Percentiles rank a stretch among this genome's conserved stretches.
Conservation (phyloP, 2,888 invertebrate species). For the Coelopa pilipes region DNA sequence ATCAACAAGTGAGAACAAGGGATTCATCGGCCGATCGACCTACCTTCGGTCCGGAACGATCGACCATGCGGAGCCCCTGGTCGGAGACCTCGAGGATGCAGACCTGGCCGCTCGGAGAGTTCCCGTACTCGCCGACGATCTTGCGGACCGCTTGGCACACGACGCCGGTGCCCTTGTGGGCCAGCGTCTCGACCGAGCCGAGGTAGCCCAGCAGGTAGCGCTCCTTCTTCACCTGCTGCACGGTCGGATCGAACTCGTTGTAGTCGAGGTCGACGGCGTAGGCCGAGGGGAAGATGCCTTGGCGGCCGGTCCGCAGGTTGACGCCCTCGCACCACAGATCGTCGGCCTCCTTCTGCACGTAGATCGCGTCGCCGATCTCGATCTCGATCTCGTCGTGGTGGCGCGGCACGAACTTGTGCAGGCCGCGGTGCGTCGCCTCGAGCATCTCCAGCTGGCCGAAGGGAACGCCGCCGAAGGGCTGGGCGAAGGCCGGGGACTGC, state of each 20-base stretch:
- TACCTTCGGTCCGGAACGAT: conserved; percentile 75
- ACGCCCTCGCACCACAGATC: conserved; percentile 99
- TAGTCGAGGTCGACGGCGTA: conserved; percentile 98
- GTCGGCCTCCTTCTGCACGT: conserved; percentile 95
- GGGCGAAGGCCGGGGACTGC: conserved; percentile 75
- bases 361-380: conserved; percentile 97
- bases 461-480: conserved; percentile 78
- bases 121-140: conserved; percentile 78
- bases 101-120: conserved; percentile 78
- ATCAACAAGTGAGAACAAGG: conserved; percentile 7
- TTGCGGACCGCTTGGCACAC: conserved; percentile 91
- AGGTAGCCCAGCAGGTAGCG: conserved; percentile 91
- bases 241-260: conserved; percentile 91
- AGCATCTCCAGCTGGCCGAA: conserved; percentile 85
- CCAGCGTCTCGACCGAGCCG: conserved; percentile 94
- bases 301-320: conserved; percentile 90
- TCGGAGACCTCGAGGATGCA: conserved; percentile 96
- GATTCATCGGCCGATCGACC: conserved; percentile 40
- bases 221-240: conserved; percentile 86
- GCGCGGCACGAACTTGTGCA: conserved; percentile 95
- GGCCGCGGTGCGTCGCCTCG: conserved; percentile 93
- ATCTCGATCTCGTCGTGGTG: conserved; percentile 96
- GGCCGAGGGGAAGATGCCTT: conserved; percentile 96
- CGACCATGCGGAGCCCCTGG: conserved; percentile 95
- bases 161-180: conserved; percentile 97